Evolutionary conservation across 2,797 vertebrate species (phyloP), one percentile per base, ranked within the genome.

Genomic region (Cichlasoma orientale): DNA sequence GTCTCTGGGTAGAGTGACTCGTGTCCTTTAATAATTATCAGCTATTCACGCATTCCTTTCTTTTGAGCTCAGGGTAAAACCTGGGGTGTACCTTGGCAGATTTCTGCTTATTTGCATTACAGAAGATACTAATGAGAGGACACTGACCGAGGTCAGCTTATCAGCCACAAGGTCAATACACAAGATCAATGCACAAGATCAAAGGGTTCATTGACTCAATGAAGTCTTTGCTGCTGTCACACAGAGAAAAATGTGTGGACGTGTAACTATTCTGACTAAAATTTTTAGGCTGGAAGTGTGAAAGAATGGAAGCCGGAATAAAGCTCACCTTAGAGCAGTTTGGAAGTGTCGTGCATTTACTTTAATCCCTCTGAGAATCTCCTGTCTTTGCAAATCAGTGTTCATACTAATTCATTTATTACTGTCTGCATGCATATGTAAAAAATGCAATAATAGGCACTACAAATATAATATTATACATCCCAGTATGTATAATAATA

Each of bases 11-110:
- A 70, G 23, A 56, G 38, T 77, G 80, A 80, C 85, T 70, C 79
- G 66, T 91, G 78, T 33, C 80, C 79, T 83, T 70, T 86, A 79
- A 91, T 88, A 88, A 88, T 90, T 86, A 89, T 89, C 88, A 86
- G 72, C 86, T 75, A 78, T 93, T 94, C 80, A 88, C 75, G 89
- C 86, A 91, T 93, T 92, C 89, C 83, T 86, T 75, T 90, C 80
- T 79, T 44, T 19, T 84, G 79, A 85, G 83, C 77, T 82, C 82
- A 79, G 47, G 41, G 61, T 47, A 57, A 83, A 78, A 88, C 82
- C 85, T 50, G 75, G 77, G 85, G 36, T 71, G 61, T 12, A 57
- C 19, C 19, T 14, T 13, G 19, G 14, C 79, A 61, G 55, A 78
- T 88, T 86, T 86, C 77, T n/a, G 21, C 84, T 85, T 57, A 87